phyloP scores from a whole-genome alignment of 2,113 vertebrate species.

The Erpornis zantholeuca region DNA sequence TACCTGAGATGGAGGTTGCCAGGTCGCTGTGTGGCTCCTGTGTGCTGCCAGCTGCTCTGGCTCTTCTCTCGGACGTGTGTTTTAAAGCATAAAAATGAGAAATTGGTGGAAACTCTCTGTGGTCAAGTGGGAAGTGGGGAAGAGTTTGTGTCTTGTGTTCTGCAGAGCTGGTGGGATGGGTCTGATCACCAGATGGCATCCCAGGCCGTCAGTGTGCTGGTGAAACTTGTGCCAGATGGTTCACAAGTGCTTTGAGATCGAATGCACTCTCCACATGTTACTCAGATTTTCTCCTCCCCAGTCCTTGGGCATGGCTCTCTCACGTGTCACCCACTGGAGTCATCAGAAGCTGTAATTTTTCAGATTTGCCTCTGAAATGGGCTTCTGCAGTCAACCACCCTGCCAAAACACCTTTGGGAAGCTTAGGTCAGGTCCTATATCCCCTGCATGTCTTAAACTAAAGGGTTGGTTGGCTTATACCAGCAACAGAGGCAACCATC shows the following conservation, averaged over 20 bases:
- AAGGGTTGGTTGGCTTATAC: neutral
- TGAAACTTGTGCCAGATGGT: accelerated
- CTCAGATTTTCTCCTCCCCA: neutral
- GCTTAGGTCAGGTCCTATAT: neutral
- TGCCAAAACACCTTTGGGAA: neutral
- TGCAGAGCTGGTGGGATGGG: accelerated
- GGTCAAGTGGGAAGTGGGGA: neutral
- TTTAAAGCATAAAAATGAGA: neutral
- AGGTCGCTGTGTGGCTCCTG: neutral
- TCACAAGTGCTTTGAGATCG: neutral
- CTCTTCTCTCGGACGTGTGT: neutral
- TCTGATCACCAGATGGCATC: neutral
- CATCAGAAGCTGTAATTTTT: neutral
- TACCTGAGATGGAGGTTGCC: neutral
- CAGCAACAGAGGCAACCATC: neutral
- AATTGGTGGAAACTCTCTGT: neutral
- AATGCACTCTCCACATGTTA: neutral
- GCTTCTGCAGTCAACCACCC: neutral
- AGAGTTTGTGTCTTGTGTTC: neutral
- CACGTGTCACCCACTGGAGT: accelerated
- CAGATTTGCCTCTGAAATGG: neutral
- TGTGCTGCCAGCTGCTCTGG: neutral
- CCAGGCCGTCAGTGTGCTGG: neutral
- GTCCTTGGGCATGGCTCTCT: neutral
- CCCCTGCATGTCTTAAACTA: neutral